Evolutionary conservation across 2,888 invertebrate genomes (phyloP), one percentile per base, ranked within the genome.

Genomic region (Myathropa florea): DNA sequence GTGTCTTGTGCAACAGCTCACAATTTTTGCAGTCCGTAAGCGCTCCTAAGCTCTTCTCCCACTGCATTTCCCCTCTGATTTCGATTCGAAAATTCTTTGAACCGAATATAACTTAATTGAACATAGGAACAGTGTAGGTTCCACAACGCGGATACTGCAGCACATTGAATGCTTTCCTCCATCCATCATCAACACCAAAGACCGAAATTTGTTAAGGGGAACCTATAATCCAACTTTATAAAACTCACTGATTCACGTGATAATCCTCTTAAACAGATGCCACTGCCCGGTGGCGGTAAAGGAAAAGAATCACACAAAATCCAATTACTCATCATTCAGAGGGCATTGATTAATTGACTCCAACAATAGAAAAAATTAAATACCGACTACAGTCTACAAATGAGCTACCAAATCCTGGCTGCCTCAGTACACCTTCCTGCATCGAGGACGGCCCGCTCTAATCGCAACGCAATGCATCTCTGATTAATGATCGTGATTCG

Each of bases 401-500:
- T 70, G 39, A 68, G 70, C 78, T 63, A 63, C 78, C 76, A 57
- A n/a, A 64, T 36, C 57, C 12, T 23, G 18, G 30, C 18, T 18
- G 18, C 46, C 28, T 28, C 10, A 57, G 24, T 33, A 24, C 53
- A 14, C 6, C n/a, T 33, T 36, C 24, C 39, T 9, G n/a, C 64
- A 6, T 39, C 21, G 36, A 7, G 46, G 18, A 46, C 46, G 46
- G 18, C 18, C n/a, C 6, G 46, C 46, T 2, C 46, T 46, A 46
- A 46, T 18, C 46, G 18, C 46, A 24, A 57, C 14, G 33, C 12
- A 39, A 64, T 57, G 33, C 3, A 28, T 78, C 39, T 39, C 18
- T 70, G 78, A 78, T 78, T 78, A 78, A 78, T 78, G 28, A 64
- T 28, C 63, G 14, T 57, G 39, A 57, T 57, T 64, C 39, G 39